phyloP scores from a whole-genome alignment of 1,140 invertebrate genomes.

The Calliopsis andreniformis region DNA sequence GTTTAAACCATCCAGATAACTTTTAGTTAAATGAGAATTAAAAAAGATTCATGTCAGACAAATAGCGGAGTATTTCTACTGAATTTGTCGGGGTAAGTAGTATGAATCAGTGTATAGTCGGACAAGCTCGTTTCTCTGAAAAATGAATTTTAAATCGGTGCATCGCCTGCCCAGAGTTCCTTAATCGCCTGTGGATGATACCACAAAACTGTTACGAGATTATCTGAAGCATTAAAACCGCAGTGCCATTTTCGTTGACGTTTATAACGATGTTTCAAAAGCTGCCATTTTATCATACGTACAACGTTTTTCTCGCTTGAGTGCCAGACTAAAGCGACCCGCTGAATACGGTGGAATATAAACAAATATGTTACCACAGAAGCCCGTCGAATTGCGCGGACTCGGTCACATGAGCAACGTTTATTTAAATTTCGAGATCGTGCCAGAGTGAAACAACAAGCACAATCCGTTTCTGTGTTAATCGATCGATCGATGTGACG shows the following conservation, averaged over 20 bases:
- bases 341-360: slow-evolving; percentile 4
- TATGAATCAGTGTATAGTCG: not conserved
- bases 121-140: not conserved
- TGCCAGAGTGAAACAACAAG: not conserved
- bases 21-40: too few species aligned
- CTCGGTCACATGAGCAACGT: not conserved
- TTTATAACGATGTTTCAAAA: not conserved
- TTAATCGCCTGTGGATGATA: not conserved
- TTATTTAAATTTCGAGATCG: slow-evolving; percentile 1
- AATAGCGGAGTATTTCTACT: not conserved
- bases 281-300: not conserved
- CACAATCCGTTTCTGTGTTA: not conserved
- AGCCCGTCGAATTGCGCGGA: not conserved
- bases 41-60: not conserved
- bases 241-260: too few species aligned
- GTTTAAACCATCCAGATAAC: too few species aligned
- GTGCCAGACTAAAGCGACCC: not conserved
- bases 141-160: not conserved
- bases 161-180: not conserved
- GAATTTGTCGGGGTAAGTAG: too few species aligned
- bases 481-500: not conserved
- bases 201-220: too few species aligned
- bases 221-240: too few species aligned
- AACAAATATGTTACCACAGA: slow-evolving; percentile 3
- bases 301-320: not conserved